Evolutionary conservation across 2,113 vertebrate species (phyloP).

Genomic region (Rhinoderma darwinii): DNA sequence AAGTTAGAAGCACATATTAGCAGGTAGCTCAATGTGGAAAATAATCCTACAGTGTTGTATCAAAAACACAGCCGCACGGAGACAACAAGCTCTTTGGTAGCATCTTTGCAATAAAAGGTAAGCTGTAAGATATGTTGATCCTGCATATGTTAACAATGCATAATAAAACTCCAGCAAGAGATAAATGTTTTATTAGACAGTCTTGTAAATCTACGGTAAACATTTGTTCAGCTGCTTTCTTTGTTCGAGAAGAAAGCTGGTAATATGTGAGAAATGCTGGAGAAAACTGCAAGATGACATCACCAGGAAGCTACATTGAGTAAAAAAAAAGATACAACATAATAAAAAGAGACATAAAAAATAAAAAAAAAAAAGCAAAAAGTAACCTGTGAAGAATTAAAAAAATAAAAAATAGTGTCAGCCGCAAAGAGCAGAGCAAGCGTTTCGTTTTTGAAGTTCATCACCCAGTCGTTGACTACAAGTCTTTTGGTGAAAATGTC

Average conservation of each 20-base stretch:
- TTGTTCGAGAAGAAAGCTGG: neutral
- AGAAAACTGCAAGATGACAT: slow-evolving; percentile 11
- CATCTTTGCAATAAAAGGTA: slow-evolving; percentile 24
- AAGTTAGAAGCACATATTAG: neutral
- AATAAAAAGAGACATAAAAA: neutral
- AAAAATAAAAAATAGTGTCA: neutral
- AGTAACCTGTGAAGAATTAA: slow-evolving; percentile 14
- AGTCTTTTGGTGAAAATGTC: slow-evolving; percentile 1
- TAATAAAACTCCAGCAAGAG: slow-evolving; percentile 7
- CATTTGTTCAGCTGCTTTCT: slow-evolving; percentile 52
- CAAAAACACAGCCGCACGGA: neutral
- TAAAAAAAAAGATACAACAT: neutral
- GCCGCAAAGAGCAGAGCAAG: neutral
- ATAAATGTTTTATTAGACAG: slow-evolving; percentile 46
- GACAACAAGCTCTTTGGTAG: neutral
- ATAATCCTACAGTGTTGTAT: neutral
- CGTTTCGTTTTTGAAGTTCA: slow-evolving; percentile 22
- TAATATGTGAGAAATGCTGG: neutral
- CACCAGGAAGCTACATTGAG: neutral
- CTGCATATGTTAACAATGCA: slow-evolving; percentile 39
- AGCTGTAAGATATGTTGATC: slow-evolving; percentile 37
- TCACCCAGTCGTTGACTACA: neutral
- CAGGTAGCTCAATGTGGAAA: neutral
- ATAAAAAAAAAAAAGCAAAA: neutral
- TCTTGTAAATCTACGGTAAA: slow-evolving; percentile 37